Conservation (phyloP, 64 coral and sea anemone genomes). For the Pachyseris speciosa region DNA sequence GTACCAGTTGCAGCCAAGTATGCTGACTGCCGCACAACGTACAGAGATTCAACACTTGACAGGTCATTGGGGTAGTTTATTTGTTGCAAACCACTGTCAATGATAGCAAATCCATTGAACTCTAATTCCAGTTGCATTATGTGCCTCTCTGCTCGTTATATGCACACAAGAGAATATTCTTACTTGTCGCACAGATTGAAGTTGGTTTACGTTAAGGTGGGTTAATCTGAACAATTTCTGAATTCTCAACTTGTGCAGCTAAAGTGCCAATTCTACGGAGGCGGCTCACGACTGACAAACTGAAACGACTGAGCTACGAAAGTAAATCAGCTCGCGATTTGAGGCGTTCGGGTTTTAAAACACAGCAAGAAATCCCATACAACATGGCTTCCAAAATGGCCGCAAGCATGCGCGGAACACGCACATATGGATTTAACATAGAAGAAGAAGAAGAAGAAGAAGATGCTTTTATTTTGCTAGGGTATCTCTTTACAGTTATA, state of each 20-base stretch:
- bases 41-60: conserved; percentile 42
- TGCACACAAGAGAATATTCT: conserved; percentile 38
- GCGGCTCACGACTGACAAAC: conserved; percentile 31
- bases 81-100: not conserved
- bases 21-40: conserved; percentile 11
- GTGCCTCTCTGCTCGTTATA: conserved; percentile 9
- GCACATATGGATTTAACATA: too few species aligned
- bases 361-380: too few species aligned
- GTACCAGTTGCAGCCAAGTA: conserved; percentile 51
- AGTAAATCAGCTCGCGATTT: conserved; percentile 30
- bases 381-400: too few species aligned
- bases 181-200: conserved; percentile 39
- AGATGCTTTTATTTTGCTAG: too few species aligned
- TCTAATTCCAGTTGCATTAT: conserved; percentile 18
- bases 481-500: too few species aligned
- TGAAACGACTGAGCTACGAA: not conserved
- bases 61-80: conserved; percentile 28
- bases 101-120: conserved; percentile 20
- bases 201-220: not conserved
- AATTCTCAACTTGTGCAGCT: not conserved
- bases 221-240: not conserved
- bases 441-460: too few species aligned
- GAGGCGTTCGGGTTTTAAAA: conserved; percentile 6
- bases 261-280: too few species aligned
- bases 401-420: too few species aligned